Evolutionary conservation across 2,113 vertebrate genomes (phyloP), one percentile per base, ranked within the genome.

Genomic region (Gulo gulo): DNA sequence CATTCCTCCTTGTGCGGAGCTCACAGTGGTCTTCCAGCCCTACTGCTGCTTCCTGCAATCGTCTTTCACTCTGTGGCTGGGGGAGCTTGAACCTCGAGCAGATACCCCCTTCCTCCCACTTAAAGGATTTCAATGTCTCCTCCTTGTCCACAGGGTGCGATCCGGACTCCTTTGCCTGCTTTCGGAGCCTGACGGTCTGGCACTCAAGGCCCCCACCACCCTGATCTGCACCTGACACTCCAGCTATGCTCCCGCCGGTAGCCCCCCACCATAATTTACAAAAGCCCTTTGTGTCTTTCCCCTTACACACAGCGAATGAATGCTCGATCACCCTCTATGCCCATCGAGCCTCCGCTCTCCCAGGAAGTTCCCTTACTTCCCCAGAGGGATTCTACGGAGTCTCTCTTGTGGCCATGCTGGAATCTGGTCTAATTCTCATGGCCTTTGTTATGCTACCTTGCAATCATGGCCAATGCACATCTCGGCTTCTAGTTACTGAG

Each of bases 121-220:
- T 29, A 42, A 26, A 90, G 21, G 7, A n/a, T 26, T 61, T 42
- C 39, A 6, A 1, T 13, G 12, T 36, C 10, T 65, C 24, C 31
- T 20, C 31, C 45, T 36, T 57, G 6, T 59, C 63, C 12, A 4
- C 21, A 18, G 45, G 29, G 9, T 29, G 7, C 24, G 20, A 65
- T 47, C 26, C 4, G 20, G 39, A 26, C 16, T 12, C 12, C 18
- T 55, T 59, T n/a, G 14, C 31, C 45, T 79, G 3, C 36, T 50
- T 69, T 65, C 59, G 69, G 79, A n/a, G 20, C 24, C 47, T 34
- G 50, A 36, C 59, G 65, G 7, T 26, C 47, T 14, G 36, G n/a
- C 4, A 0, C 0, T 23, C 52, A n/a, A 15, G 31, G 34, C 3
- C 6, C 26, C 13, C 1, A 4, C 2, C 12, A 18, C 18, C 24